These are phyloP conservation scores for Labeo rohita DNA, from an alignment of 2,113 vertebrate genomes.

Conservation along the genomic window DNA sequence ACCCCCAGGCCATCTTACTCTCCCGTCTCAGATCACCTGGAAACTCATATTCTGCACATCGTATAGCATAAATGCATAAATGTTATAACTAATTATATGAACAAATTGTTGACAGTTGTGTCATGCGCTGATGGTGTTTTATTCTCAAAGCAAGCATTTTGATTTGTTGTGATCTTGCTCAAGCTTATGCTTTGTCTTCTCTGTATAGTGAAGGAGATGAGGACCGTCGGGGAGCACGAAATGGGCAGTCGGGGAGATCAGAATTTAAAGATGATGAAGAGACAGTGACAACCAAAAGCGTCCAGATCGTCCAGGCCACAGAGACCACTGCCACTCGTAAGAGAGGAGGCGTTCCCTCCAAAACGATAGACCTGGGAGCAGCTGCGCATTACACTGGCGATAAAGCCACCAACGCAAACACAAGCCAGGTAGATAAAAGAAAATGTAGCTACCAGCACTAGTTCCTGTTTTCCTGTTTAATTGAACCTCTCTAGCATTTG, in stretches of 20 bases:
- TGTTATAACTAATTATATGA: not conserved
- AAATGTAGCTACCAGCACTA: not conserved
- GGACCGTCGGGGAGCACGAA: conserved; percentile 79
- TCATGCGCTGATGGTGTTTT: not conserved
- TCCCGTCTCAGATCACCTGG: not conserved
- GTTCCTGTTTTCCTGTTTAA: not conserved
- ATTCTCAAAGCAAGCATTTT: not conserved
- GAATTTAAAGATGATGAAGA: conserved; percentile 98
- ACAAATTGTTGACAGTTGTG: conserved; percentile 27
- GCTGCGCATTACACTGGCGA: conserved; percentile 95
- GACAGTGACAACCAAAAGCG: conserved; percentile 91
- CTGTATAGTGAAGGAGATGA: conserved; percentile 87
- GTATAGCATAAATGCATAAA: not conserved
- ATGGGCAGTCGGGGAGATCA: conserved; percentile 77
- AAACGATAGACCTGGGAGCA: conserved; percentile 94
- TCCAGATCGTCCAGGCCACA: conserved; percentile 91
- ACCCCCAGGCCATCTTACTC: not conserved
- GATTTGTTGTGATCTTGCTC: not conserved
- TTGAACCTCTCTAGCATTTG: not conserved
- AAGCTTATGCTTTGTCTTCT: conserved; percentile 40
- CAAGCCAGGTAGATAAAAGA: conserved; percentile 79
- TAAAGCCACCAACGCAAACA: conserved; percentile 73
- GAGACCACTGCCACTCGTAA: conserved; percentile 93
- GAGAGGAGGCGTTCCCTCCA: conserved; percentile 88
- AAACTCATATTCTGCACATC: not conserved